Conservation (phyloP, 2,888 invertebrate genomes). For the Caenorhabditis uteleia region DNA sequence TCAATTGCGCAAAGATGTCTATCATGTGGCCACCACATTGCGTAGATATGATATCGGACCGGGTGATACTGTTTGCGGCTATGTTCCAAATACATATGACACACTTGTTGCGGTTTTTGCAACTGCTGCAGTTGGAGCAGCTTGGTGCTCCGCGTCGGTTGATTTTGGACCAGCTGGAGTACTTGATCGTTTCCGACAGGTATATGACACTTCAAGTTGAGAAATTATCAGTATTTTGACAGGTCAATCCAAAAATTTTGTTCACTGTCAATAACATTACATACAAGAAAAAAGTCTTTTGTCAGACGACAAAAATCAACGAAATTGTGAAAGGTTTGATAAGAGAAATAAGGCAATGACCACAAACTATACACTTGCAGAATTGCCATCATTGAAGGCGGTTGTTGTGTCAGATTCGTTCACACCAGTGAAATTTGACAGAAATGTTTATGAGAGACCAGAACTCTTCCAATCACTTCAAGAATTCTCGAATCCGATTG, state of each 20-base stretch:
- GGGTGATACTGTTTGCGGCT: slow-evolving; percentile 74
- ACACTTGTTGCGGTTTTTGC: slow-evolving; percentile 74
- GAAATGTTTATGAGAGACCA: slow-evolving; percentile 27
- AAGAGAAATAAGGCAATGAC: background rate
- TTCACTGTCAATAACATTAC: slow-evolving; percentile 74
- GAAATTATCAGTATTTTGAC: too few relatives aligned
- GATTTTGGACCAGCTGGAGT: slow-evolving; percentile 74
- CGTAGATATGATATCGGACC: slow-evolving; percentile 41
- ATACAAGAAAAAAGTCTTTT: slow-evolving; percentile 74
- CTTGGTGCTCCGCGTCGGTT: slow-evolving; percentile 74
- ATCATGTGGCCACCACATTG: slow-evolving; percentile 50
- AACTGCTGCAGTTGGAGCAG: slow-evolving; percentile 73
- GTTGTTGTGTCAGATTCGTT: slow-evolving; percentile 54
- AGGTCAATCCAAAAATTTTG: slow-evolving; percentile 74
- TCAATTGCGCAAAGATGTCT: slow-evolving; percentile 55
- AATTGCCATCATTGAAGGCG: slow-evolving; percentile 51
- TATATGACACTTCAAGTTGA: too few relatives aligned
- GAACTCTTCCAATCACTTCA: slow-evolving; percentile 37
- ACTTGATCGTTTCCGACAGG: slow-evolving; percentile 69
- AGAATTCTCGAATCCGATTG: slow-evolving; percentile 32
- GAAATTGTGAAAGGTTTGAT: slow-evolving; percentile 70
- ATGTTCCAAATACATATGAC: slow-evolving; percentile 73
- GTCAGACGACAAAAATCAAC: slow-evolving; percentile 72
- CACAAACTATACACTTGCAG: background rate
- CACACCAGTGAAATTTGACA: slow-evolving; percentile 28